Conservation (phyloP, 2,888 invertebrate species). For the Sinodicranocentrus sp. region DNA sequence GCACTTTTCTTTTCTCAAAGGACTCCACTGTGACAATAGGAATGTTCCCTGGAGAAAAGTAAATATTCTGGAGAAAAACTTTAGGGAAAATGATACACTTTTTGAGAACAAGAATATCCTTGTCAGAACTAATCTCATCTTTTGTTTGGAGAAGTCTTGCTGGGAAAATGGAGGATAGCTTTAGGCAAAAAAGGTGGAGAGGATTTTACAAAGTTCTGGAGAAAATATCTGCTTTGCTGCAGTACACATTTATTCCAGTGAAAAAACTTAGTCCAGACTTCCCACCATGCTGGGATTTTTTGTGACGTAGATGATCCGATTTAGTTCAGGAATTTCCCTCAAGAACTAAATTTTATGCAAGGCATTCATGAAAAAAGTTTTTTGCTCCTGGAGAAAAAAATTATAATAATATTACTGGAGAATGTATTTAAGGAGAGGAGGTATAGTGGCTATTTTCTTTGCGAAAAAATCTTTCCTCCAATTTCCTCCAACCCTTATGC, state of each 20-base stretch:
- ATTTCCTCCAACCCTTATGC: constrained; percentile 48
- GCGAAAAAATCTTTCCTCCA: constrained; percentile 37
- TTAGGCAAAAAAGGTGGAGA: too few species aligned
- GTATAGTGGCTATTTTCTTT: not conserved
- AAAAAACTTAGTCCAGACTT: not conserved
- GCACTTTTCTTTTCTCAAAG: not conserved
- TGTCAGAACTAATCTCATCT: too few species aligned
- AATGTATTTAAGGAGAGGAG: not conserved
- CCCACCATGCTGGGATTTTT: constrained; percentile 6
- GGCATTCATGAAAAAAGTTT: not conserved
- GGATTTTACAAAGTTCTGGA: too few species aligned
- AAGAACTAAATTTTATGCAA: constrained; percentile 8
- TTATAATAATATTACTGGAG: not conserved
- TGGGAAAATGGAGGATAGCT: too few species aligned
- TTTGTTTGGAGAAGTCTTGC: too few species aligned
- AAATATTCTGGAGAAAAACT: not conserved
- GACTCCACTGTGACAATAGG: not conserved
- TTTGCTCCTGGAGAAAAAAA: too few species aligned
- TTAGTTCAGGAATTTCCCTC: constrained; percentile 20
- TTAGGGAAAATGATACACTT: not conserved
- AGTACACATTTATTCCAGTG: not conserved
- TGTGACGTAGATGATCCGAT: constrained; percentile 15
- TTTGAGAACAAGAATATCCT: too few species aligned
- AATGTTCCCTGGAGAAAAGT: too few species aligned
- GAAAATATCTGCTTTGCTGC: not conserved